These are phyloP conservation scores for Julus scandinavius DNA, from an alignment of 2,888 invertebrate genomes.

Conservation along the genomic window DNA sequence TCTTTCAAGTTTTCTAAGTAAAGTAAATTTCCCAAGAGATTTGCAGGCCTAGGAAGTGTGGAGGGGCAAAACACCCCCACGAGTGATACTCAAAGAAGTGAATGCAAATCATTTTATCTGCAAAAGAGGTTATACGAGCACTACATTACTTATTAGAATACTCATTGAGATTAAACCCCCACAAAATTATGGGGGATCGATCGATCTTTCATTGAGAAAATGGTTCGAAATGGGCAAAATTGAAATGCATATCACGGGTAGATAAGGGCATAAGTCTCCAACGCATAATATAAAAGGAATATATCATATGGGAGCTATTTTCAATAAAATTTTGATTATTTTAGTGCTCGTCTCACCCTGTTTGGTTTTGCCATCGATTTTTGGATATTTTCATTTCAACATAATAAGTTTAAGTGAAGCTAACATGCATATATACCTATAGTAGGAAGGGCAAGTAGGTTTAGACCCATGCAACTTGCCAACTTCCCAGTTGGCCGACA, in stretches of 20 bases:
- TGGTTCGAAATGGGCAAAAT: neutral
- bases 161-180: neutral
- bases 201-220: neutral
- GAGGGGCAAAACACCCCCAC: neutral
- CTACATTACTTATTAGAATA: neutral
- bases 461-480: too few relatives aligned
- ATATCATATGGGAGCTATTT: neutral
- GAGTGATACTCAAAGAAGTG: neutral
- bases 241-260: neutral
- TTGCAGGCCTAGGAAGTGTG: neutral
- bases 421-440: neutral
- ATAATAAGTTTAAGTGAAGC: neutral
- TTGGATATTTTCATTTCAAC: neutral
- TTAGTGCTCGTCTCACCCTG: neutral
- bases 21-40: conserved; percentile 30
- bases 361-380: neutral
- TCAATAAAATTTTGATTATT: neutral
- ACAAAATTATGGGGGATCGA: neutral
- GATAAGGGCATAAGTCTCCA: neutral
- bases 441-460: too few relatives aligned
- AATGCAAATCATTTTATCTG: neutral
- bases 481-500: too few relatives aligned
- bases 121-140: neutral
- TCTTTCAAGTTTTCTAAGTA: neutral
- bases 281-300: neutral